Evolutionary conservation across 2,888 invertebrate species (phyloP).

Genomic region (Lasioglossum marginatum): DNA sequence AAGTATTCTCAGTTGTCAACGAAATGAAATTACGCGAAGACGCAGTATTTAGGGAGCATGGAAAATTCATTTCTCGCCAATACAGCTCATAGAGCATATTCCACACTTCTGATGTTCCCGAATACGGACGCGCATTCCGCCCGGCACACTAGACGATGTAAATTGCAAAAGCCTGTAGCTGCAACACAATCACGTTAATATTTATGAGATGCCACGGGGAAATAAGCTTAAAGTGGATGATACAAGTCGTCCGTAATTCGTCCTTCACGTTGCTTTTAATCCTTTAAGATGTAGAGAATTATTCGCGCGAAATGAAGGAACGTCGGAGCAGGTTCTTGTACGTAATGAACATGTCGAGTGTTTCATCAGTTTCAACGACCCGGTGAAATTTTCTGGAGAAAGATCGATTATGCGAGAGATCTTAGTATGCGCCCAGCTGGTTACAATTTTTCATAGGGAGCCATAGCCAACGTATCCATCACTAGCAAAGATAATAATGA

Average conservation of each 20-base stretch:
- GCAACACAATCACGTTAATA: slow-evolving; percentile 40
- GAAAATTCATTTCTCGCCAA: not conserved
- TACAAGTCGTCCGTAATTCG: slow-evolving; percentile 39
- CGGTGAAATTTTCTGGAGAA: not conserved
- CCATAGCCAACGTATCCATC: not conserved
- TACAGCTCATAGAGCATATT: not conserved
- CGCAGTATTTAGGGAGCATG: not conserved
- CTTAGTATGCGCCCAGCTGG: not conserved
- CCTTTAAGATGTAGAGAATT: slow-evolving; percentile 38
- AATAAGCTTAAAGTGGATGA: slow-evolving; percentile 46
- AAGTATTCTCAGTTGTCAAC: not conserved
- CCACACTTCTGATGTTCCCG: not conserved
- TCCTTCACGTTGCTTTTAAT: slow-evolving; percentile 38
- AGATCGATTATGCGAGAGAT: not conserved
- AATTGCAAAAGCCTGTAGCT: slow-evolving; percentile 30
- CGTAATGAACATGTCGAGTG: slow-evolving; percentile 31
- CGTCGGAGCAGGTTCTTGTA: not conserved
- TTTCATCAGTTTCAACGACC: slow-evolving; percentile 15
- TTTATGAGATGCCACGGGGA: slow-evolving; percentile 41
- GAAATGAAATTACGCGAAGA: not conserved
- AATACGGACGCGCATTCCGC: not conserved
- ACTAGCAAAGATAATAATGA: not conserved
- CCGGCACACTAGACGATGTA: slow-evolving; percentile 24
- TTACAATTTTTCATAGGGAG: not conserved
- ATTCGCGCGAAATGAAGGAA: slow-evolving; percentile 34